Base-by-base conservation (phyloP, 2,797 vertebrate species). In the Sparidentex hasta region DNA sequence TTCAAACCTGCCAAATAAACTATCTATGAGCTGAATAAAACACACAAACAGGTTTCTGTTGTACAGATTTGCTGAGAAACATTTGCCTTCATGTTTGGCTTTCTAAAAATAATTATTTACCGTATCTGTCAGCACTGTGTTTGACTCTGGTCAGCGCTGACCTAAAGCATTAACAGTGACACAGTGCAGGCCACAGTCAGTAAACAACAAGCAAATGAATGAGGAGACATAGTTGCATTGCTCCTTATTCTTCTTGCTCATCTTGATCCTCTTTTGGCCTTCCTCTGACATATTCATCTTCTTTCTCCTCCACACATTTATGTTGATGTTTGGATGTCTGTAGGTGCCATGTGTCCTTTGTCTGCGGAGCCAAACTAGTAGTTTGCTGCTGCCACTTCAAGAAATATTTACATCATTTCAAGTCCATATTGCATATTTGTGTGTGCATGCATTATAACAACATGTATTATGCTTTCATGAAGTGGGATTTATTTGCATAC, bases 1-100 rank as follows among this genome's bases (percentile, higher is more conserved):
- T 68, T 59, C 55, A 25, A 71, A 70, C 20, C 72, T 59, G 46
- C 29, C 7, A 43, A 65, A 62, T 47, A 65, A 69, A 58, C 55
- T 1, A n/a, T 18, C 23, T 52, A 12, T 20, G 25, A 72, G 21
- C 33, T 41, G 8, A 41, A 74, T 59, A 50, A 73, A 59, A 66
- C 33, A 47, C 47, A 57, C 33, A 0, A 11, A 11, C 8, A 21
- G 50, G 29, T 65, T 72, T 33, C 14, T 71, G 55, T 27, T 47
- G 46, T 18, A 43, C 4, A 1, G 56, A 56, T 55, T 46, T 55
- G 2, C 48, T 65, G 50, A 56, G 54, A 50, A 71, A 66, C 56
- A 48, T 44, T 64, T 46, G 14, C 58, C n/a, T 46, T 4, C 5
- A 1, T 55, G 56, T 66, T 71, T 71, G 29, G 14, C 12, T 18